Percentiles rank a stretch among this genome's conserved stretches.
Conservation (phyloP, 2,797 vertebrate genomes). For the Anniella stebbinsi region DNA sequence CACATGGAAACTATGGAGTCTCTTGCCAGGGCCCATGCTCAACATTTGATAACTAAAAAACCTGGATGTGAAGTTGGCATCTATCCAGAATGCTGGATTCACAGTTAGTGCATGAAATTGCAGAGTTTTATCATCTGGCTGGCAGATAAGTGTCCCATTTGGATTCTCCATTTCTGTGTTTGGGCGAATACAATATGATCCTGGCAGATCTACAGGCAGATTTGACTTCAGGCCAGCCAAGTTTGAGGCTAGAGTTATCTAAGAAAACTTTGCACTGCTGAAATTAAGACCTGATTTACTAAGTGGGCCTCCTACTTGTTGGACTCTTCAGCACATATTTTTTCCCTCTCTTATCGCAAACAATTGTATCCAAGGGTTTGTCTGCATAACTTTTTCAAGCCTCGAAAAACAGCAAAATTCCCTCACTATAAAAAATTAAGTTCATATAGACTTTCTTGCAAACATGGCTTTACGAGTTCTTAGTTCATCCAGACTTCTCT, state of each 20-base stretch:
- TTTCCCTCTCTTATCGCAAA: not conserved
- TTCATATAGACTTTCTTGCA: not conserved
- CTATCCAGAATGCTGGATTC: not conserved
- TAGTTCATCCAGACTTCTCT: not conserved
- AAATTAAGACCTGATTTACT: not conserved
- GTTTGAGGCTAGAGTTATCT: not conserved
- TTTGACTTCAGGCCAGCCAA: not conserved
- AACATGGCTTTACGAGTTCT: not conserved
- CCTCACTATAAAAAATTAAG: not conserved
- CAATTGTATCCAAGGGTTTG: not conserved
- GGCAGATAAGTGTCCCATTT: not conserved
- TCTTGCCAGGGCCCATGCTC: not conserved
- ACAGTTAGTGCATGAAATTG: not conserved
- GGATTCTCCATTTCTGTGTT: constrained; percentile 1
- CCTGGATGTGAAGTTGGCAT: not conserved
- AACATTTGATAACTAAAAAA: constrained; percentile 5
- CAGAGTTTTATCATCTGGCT: not conserved
- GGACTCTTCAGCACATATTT: not conserved
- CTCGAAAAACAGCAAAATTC: not conserved
- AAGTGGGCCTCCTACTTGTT: not conserved
- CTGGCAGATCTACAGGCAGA: constrained; percentile 10
- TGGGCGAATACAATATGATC: not conserved
- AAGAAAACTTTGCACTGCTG: not conserved
- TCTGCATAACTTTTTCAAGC: not conserved
- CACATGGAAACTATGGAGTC: not conserved